Conservation (phyloP, 92 coral and sea anemone genomes). For the Heteractis magnifica region DNA sequence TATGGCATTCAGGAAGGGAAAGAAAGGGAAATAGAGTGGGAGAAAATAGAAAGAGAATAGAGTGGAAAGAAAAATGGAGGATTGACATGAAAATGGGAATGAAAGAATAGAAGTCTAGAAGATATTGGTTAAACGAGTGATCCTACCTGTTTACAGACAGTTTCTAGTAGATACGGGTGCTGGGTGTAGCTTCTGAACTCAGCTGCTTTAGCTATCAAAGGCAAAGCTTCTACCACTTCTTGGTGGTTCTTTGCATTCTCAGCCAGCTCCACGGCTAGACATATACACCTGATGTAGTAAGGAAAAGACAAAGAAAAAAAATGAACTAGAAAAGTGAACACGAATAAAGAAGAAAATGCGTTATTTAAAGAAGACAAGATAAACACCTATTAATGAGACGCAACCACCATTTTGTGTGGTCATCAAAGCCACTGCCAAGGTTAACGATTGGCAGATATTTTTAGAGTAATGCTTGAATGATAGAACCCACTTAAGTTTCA, state of each 20-base stretch:
- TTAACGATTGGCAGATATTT: no score
- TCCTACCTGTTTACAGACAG: constrained; percentile 87
- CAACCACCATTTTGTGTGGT: no score
- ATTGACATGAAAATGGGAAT: background rate
- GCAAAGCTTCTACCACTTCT: constrained; percentile 59
- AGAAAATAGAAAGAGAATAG: background rate
- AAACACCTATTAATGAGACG: no score
- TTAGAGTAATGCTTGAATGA: no score
- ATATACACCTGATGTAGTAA: constrained; percentile 57
- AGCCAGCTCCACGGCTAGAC: constrained; percentile 86
- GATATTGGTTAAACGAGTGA: background rate
- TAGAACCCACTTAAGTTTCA: no score
- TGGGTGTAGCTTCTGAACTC: constrained; percentile 83
- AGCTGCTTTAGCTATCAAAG: constrained; percentile 76
- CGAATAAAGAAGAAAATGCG: background rate
- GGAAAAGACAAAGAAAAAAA: background rate
- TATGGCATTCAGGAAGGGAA: no score
- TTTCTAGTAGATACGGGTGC: constrained; percentile 87
- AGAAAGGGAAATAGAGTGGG: no score
- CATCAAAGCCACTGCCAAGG: no score
- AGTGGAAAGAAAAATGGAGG: background rate
- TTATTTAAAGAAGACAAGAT: background rate
- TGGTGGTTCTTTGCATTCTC: constrained; percentile 58
- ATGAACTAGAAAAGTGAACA: background rate
- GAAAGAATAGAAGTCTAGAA: background rate